Evolutionary conservation across 2,888 invertebrate genomes (phyloP).

Genomic region (Epirrhoe tristata): DNA sequence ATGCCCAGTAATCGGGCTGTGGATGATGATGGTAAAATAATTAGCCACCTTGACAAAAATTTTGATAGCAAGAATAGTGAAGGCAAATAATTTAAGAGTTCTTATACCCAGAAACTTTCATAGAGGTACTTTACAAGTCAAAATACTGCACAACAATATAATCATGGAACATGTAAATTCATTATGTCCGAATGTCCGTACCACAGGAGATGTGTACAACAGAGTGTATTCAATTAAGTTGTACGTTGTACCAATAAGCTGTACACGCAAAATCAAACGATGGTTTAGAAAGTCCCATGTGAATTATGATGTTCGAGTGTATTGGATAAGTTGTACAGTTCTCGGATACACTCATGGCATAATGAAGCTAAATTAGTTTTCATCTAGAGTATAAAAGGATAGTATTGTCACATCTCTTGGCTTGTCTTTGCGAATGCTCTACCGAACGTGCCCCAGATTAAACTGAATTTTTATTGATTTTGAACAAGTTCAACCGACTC

Average conservation of each 20-base stretch:
- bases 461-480: no score
- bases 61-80: no score
- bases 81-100: no score
- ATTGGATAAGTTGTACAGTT: conserved; percentile 20
- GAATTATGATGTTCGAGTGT: conserved; percentile 34
- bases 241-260: conserved; percentile 64
- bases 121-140: background rate
- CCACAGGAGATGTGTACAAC: conserved; percentile 29
- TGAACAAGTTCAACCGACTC: no score
- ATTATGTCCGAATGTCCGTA: conserved; percentile 29
- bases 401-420: no score
- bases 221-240: conserved; percentile 29
- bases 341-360: conserved; percentile 9
- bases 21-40: no score
- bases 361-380: background rate
- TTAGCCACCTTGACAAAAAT: no score
- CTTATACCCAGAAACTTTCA: no score
- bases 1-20: no score
- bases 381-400: background rate
- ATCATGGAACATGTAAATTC: conserved; percentile 27
- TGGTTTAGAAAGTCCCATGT: conserved; percentile 55
- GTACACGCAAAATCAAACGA: conserved; percentile 56
- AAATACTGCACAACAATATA: background rate
- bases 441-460: no score
- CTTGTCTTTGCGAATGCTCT: no score